Conservation (phyloP, 2,113 vertebrate genomes). For the Orycteropus afer region DNA sequence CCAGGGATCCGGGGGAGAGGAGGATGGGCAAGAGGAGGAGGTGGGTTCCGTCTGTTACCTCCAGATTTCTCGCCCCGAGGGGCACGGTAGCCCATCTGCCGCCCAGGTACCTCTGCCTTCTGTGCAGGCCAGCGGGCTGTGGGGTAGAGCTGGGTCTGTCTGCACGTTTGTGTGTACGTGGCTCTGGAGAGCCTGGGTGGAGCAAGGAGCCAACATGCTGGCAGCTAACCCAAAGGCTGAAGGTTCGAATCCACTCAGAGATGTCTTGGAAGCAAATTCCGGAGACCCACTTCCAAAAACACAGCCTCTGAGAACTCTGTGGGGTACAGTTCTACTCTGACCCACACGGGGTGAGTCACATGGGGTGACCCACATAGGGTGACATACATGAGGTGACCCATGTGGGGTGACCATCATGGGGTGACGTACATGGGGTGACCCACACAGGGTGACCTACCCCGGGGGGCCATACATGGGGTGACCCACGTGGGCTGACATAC, state of each 20-base stretch:
- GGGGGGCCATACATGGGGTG: too few relatives aligned
- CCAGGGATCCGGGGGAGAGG: not conserved
- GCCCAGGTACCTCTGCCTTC: accelerated
- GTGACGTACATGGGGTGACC: too few relatives aligned
- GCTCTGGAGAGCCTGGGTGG: not conserved
- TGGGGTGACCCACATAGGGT: too few relatives aligned
- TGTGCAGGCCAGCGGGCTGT: accelerated
- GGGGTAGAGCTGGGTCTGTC: accelerated
- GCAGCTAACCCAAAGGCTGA: not conserved
- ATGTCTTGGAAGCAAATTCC: not conserved
- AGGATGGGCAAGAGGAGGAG: not conserved
- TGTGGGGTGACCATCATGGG: too few relatives aligned
- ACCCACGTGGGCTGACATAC: too few relatives aligned
- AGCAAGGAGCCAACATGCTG: not conserved
- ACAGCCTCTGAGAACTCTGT: not conserved
- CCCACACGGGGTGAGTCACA: too few relatives aligned
- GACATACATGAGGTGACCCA: too few relatives aligned
- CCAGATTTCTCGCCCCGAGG: accelerated
- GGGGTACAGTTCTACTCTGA: too few relatives aligned
- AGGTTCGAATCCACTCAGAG: not conserved
- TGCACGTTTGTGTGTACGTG: not conserved
- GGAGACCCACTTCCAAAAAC: not conserved
- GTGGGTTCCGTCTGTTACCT: not conserved
- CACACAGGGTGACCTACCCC: too few relatives aligned
- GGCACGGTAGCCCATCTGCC: too few relatives aligned